A percentile compares a stretch with the other conserved stretches of the same genome.
These are phyloP conservation scores for Cryptoprocta ferox DNA, from an alignment of 2,797 vertebrate genomes.

Conservation along the genomic window DNA sequence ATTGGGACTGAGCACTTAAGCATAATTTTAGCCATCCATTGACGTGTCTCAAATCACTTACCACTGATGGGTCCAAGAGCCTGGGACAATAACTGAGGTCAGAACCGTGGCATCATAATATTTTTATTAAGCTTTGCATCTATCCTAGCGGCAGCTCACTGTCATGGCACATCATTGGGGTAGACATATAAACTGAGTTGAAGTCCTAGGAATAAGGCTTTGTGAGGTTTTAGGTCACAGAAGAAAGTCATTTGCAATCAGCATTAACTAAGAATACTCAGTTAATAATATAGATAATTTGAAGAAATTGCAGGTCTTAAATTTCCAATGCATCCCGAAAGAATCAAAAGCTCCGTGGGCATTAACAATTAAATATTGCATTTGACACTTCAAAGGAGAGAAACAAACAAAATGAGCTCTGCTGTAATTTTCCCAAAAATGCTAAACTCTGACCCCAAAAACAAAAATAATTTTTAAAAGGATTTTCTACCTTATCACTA, in stretches of 20 bases:
- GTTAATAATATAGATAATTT: not conserved
- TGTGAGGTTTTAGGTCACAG: not conserved
- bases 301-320: not conserved
- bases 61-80: not conserved
- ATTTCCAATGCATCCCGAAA: not conserved
- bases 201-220: not conserved
- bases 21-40: not conserved
- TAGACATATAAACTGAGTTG: not conserved
- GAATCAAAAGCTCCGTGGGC: not conserved
- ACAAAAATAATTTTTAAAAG: conserved; percentile 2
- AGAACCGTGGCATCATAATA: not conserved
- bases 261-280: not conserved
- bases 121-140: not conserved
- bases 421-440: not conserved
- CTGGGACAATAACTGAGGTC: not conserved
- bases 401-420: not conserved
- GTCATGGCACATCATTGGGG: not conserved
- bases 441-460: not conserved
- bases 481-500: not conserved
- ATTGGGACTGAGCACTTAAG: not conserved
- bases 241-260: not conserved
- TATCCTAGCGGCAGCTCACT: not conserved
- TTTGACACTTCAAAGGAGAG: not conserved
- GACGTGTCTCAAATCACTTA: not conserved
- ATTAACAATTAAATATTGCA: not conserved